Conservation (phyloP, 2,797 vertebrate genomes). For the Taeniopygia guttata region DNA sequence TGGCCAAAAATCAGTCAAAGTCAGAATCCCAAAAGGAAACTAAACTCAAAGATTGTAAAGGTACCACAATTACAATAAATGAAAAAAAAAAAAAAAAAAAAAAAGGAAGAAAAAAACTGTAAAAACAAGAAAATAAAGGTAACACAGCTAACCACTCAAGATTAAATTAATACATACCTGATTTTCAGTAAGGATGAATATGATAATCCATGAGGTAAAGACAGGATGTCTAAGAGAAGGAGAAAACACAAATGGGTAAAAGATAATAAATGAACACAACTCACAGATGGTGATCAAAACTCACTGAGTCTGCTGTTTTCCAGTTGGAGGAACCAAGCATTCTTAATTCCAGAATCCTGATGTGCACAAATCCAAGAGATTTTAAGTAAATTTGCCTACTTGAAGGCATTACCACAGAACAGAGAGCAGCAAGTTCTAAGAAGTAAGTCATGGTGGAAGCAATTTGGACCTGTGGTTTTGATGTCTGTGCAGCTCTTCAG, state of each 20-base stretch:
- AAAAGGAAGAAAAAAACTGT: not conserved
- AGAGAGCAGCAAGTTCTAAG: not conserved
- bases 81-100: not conserved
- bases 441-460: not conserved
- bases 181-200: not conserved
- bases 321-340: not conserved
- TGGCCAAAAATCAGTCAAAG: not conserved
- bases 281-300: not conserved
- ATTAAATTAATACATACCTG: not conserved
- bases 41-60: not conserved
- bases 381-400: not conserved
- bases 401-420: not conserved
- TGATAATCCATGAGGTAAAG: not conserved
- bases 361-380: not conserved
- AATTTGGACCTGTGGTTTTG: not conserved
- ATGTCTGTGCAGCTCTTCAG: not conserved
- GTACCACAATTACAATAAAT: not conserved
- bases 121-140: not conserved
- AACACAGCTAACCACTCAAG: not conserved
- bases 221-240: not conserved
- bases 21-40: not conserved
- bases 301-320: fast-evolving
- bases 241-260: not conserved
- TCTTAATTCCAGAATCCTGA: not conserved
- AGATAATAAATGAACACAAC: not conserved